phyloP scores from a whole-genome alignment of 2,113 vertebrate species.

The Elephantulus edwardii region DNA sequence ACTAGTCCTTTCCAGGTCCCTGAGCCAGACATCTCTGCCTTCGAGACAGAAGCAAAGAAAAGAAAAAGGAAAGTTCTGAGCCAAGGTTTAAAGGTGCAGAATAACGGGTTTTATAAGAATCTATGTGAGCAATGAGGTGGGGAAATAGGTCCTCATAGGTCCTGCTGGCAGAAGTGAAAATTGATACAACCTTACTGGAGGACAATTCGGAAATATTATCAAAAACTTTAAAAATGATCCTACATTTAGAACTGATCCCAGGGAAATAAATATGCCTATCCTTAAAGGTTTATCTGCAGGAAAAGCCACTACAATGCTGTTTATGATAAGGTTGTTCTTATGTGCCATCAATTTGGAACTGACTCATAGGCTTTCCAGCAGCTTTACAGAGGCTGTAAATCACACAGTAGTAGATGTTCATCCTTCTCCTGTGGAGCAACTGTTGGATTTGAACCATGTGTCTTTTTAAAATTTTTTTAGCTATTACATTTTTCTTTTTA shows the following conservation, averaged over 20 bases:
- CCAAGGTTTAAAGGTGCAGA: conserved; percentile 53
- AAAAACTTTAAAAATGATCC: conserved; percentile 51
- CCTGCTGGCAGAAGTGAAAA: background rate
- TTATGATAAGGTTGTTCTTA: too few species aligned
- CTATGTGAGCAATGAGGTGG: conserved; percentile 2
- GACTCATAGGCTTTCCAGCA: too few species aligned
- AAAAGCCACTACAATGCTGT: background rate
- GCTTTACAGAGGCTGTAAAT: too few species aligned
- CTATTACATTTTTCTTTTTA: too few species aligned
- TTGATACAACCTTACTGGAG: conserved; percentile 55
- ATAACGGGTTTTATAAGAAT: conserved; percentile 31
- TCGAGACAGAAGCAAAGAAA: background rate
- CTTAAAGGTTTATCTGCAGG: conserved; percentile 31
- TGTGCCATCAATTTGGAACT: too few species aligned
- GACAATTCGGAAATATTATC: conserved; percentile 45
- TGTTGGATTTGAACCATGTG: too few species aligned
- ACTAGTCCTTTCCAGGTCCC: conserved; percentile 26
- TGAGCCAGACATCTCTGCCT: conserved; percentile 61
- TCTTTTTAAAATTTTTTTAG: too few species aligned
- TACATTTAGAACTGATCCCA: conserved; percentile 49
- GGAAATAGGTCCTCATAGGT: background rate
- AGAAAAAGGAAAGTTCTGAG: conserved; percentile 50
- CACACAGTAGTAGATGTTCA: too few species aligned
- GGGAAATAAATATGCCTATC: conserved; percentile 34
- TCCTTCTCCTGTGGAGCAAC: too few species aligned